phyloP scores from a whole-genome alignment of 2,113 vertebrate genomes.

The Perccottus glenii region DNA sequence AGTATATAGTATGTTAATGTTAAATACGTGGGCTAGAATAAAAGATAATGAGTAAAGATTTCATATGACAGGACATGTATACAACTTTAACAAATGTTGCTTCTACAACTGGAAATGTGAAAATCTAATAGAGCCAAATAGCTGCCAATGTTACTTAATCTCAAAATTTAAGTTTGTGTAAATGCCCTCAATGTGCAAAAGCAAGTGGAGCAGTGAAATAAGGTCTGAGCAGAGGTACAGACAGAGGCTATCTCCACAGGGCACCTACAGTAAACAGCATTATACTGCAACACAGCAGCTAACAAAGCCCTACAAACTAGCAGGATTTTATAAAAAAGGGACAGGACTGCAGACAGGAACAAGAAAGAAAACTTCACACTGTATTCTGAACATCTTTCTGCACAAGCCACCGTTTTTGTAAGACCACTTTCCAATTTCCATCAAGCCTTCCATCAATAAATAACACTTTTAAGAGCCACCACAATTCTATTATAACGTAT shows the following conservation, averaged over 20 bases:
- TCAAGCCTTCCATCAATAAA: constrained; percentile 62
- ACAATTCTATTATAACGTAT: constrained; percentile 59
- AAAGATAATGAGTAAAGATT: too few relatives aligned
- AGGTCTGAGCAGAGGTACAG: constrained; percentile 9
- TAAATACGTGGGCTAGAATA: too few relatives aligned
- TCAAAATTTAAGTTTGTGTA: too few relatives aligned
- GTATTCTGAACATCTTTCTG: background rate
- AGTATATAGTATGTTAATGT: too few relatives aligned
- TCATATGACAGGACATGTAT: too few relatives aligned
- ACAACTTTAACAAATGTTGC: too few relatives aligned
- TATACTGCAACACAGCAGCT: constrained; percentile 15
- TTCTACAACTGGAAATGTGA: too few relatives aligned
- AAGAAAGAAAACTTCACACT: constrained; percentile 10
- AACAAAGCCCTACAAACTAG: constrained; percentile 1
- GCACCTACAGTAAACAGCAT: constrained; percentile 25
- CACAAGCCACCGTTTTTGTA: constrained; percentile 5
- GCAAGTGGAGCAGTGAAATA: constrained; percentile 21
- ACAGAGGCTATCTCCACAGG: constrained; percentile 22
- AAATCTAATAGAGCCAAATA: too few relatives aligned
- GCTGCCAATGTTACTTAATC: background rate
- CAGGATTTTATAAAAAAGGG: background rate
- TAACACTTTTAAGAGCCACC: constrained; percentile 42
- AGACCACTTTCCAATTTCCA: constrained; percentile 40
- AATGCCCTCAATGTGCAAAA: constrained; percentile 11
- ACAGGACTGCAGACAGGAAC: constrained; percentile 9